Evolutionary conservation across 2,113 vertebrate species (phyloP).

Genomic region (Indicator maculatus): DNA sequence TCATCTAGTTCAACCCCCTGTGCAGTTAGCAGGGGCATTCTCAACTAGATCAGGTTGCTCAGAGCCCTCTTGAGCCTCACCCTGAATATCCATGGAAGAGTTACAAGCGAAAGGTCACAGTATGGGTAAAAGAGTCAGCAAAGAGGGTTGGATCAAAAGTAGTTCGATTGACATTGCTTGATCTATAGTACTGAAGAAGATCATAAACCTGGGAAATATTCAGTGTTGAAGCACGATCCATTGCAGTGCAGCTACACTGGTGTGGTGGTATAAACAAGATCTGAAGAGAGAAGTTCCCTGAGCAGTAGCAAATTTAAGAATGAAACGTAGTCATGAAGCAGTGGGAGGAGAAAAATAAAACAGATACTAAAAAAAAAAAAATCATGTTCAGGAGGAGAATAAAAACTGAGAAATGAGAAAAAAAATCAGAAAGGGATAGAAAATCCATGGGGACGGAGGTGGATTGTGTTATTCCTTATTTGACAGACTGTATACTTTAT

Average conservation of each 20-base stretch:
- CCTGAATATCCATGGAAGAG: too few relatives aligned
- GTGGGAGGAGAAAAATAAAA: constrained; percentile 67
- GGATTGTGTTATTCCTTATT: constrained; percentile 63
- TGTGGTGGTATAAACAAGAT: constrained; percentile 29
- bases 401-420: constrained; percentile 60
- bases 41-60: too few relatives aligned
- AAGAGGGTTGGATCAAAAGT: neutral
- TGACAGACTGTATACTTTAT: constrained; percentile 63
- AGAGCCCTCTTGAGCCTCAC: too few relatives aligned
- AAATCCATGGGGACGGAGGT: constrained; percentile 47
- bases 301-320: constrained; percentile 50
- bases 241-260: neutral
- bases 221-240: neutral
- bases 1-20: too few relatives aligned
- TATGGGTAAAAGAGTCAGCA: neutral
- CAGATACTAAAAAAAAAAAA: constrained; percentile 56
- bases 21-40: too few relatives aligned
- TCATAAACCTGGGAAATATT: constrained; percentile 1
- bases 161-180: neutral
- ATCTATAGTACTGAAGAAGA: neutral
- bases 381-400: constrained; percentile 1
- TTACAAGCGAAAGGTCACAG: neutral
- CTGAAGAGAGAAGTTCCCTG: neutral
- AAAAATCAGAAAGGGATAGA: constrained; percentile 42
- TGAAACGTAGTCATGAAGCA: constrained; percentile 57